These are phyloP conservation scores for Hiodon tergisus DNA, from an alignment of 2,113 vertebrate species.

Conservation along the genomic window DNA sequence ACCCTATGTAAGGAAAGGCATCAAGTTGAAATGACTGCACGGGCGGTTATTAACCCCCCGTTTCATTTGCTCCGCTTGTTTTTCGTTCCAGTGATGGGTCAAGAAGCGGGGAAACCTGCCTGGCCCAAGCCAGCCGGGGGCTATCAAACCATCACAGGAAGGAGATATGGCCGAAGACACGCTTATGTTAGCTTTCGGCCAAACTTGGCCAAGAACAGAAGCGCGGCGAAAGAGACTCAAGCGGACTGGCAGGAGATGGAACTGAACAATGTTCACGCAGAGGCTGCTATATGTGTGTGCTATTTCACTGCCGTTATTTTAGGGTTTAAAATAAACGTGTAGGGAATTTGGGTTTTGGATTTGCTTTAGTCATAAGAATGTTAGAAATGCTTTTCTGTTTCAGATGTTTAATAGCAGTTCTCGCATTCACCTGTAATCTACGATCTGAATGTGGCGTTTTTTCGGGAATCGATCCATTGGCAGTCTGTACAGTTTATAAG, in stretches of 20 bases:
- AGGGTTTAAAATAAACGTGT: background rate
- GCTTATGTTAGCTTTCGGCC: slow-evolving; percentile 57
- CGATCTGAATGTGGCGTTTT: too few species aligned
- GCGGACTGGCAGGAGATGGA: slow-evolving; percentile 48
- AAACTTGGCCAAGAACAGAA: slow-evolving; percentile 49
- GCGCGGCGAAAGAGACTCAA: slow-evolving; percentile 37
- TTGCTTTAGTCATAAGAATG: background rate
- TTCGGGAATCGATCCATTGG: too few species aligned
- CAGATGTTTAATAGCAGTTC: background rate
- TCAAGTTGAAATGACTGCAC: too few species aligned
- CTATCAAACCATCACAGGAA: slow-evolving; percentile 55
- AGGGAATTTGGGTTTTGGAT: too few species aligned
- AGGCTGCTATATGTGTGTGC: slow-evolving; percentile 54
- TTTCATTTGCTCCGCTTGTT: background rate
- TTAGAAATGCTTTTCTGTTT: background rate
- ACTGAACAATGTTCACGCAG: slow-evolving; percentile 46
- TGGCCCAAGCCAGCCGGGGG: slow-evolving; percentile 58
- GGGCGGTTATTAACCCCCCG: background rate
- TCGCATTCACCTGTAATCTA: background rate
- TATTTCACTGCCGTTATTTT: background rate
- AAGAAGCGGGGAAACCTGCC: slow-evolving; percentile 58
- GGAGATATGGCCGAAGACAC: slow-evolving; percentile 63
- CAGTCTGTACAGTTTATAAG: too few species aligned
- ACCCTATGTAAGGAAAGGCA: too few species aligned
- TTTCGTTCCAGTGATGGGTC: slow-evolving; percentile 63